Evolutionary conservation across 2,797 vertebrate species (phyloP).

Genomic region (Sebastes cheni): DNA sequence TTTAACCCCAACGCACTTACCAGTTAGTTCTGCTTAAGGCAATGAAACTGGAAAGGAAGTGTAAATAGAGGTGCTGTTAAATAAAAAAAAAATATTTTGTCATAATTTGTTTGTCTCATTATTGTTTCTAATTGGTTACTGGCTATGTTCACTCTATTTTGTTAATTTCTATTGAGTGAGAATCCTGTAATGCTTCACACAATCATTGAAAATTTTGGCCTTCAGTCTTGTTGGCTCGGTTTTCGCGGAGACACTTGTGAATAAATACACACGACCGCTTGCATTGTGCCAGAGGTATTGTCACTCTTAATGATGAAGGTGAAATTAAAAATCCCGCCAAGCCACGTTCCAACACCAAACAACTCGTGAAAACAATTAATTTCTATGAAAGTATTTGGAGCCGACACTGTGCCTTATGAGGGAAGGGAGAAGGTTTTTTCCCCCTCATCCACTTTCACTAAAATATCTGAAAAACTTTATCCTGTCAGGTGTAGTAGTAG

Average conservation of each 20-base stretch:
- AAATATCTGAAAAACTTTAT: slow-evolving; percentile 10
- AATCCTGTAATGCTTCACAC: slow-evolving; percentile 31
- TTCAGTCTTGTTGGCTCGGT: slow-evolving; percentile 62
- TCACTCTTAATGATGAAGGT: slow-evolving; percentile 61
- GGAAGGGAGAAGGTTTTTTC: slow-evolving; percentile 4
- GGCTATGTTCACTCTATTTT: slow-evolving; percentile 13
- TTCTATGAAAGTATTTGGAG: slow-evolving; percentile 23
- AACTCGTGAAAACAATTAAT: slow-evolving; percentile 33
- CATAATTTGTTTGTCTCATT: not conserved
- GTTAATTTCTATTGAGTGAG: slow-evolving; percentile 39
- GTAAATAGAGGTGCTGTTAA: not conserved
- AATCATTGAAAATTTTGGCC: slow-evolving; percentile 62
- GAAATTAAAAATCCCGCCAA: slow-evolving; percentile 65
- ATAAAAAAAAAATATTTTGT: slow-evolving; percentile 2
- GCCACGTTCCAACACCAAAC: slow-evolving; percentile 48
- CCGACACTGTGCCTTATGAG: slow-evolving; percentile 6
- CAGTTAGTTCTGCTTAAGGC: slow-evolving; percentile 51
- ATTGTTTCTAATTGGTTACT: slow-evolving; percentile 11
- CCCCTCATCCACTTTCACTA: slow-evolving; percentile 12
- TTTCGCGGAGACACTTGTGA: slow-evolving; percentile 48
- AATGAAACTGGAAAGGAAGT: slow-evolving; percentile 32
- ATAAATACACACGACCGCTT: slow-evolving; percentile 52
- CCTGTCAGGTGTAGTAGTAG: not conserved
- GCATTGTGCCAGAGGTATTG: slow-evolving; percentile 53
- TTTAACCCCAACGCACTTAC: slow-evolving; percentile 60